These are phyloP conservation scores for Vespertilio murinus DNA, from an alignment of 2,797 vertebrate species.

Conservation along the genomic window DNA sequence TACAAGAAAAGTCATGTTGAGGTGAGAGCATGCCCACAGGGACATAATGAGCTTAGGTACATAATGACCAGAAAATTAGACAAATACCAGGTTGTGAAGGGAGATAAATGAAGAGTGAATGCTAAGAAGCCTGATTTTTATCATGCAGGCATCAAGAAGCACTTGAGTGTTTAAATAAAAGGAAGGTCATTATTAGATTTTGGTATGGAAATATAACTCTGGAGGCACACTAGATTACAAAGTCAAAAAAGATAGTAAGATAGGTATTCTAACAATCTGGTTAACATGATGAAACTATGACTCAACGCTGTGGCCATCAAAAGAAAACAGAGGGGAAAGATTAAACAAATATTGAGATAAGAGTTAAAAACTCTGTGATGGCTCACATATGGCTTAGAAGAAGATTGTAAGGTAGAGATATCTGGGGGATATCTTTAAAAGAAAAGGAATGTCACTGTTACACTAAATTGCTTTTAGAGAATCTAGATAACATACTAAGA, in stretches of 20 bases:
- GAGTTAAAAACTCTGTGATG: neutral
- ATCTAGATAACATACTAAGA: neutral
- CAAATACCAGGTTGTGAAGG: neutral
- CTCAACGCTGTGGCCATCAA: neutral
- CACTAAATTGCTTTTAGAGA: neutral
- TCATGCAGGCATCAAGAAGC: neutral
- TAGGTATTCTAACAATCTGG: neutral
- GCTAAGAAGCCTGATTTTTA: neutral
- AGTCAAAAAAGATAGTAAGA: neutral
- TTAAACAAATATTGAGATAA: neutral
- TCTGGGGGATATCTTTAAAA: neutral
- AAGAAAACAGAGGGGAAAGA: neutral
- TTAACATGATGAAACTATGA: neutral
- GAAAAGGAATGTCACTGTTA: neutral
- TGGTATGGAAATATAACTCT: neutral
- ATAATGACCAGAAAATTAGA: neutral
- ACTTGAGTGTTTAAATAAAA: neutral
- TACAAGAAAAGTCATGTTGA: neutral
- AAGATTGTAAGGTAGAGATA: neutral
- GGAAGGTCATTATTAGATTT: neutral
- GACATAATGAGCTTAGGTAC: neutral
- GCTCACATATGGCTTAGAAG: neutral
- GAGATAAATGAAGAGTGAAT: too few relatives aligned
- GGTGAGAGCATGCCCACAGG: neutral
- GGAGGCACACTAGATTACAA: neutral